These are phyloP conservation scores for Galendromus occidentalis DNA, from an alignment of 1,140 invertebrate genomes.

Conservation along the genomic window DNA sequence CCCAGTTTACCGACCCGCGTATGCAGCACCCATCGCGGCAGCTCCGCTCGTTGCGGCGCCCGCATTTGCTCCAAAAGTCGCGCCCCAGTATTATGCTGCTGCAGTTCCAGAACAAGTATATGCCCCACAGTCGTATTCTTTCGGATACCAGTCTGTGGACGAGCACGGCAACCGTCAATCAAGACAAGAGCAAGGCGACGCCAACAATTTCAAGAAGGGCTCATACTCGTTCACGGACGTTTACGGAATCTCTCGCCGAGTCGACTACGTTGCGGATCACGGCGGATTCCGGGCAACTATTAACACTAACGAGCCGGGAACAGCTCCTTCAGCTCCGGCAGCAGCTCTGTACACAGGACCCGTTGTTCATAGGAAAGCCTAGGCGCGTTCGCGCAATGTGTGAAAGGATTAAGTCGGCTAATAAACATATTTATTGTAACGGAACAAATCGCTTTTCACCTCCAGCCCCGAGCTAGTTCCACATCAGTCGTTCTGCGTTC, in stretches of 20 bases:
- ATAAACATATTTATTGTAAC: too few relatives aligned
- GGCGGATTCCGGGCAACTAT: slow-evolving; percentile 18
- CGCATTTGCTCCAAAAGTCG: background rate
- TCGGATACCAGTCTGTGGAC: slow-evolving; percentile 17
- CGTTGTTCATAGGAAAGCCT: background rate
- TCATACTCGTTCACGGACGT: slow-evolving; percentile 16
- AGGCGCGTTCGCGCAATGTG: background rate
- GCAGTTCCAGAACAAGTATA: background rate
- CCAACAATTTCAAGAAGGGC: slow-evolving; percentile 17
- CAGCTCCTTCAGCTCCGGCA: background rate
- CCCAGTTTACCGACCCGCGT: background rate
- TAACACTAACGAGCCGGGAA: slow-evolving; percentile 18
- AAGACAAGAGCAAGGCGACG: slow-evolving; percentile 16
- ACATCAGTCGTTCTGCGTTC: too few relatives aligned
- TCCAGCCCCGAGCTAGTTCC: too few relatives aligned
- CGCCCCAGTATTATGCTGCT: background rate
- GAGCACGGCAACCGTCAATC: slow-evolving; percentile 17
- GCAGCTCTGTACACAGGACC: background rate
- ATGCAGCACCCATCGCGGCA: background rate
- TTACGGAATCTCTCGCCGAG: slow-evolving; percentile 16
- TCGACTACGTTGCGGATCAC: slow-evolving; percentile 19
- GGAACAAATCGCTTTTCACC: too few relatives aligned
- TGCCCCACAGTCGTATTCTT: slow-evolving; percentile 16
- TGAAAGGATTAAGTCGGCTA: too few relatives aligned
- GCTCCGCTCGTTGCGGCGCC: background rate